phyloP scores from a whole-genome alignment of 2,888 invertebrate genomes.

The Mesopsocus fuscifrons region DNA sequence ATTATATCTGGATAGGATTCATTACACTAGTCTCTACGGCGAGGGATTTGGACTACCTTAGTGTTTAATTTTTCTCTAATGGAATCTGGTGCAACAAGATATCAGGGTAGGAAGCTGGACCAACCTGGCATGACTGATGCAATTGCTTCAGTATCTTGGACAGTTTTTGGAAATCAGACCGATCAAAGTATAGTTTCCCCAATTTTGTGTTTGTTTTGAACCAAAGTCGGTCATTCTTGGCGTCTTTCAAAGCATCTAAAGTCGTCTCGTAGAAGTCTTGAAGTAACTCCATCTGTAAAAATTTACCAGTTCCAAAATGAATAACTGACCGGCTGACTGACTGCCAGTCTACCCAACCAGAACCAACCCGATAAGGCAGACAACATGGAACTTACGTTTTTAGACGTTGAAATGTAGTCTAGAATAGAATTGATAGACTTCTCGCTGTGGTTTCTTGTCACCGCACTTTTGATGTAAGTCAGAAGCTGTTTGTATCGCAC shows the following conservation, averaged over 20 bases:
- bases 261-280: conserved; percentile 99
- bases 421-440: conserved; percentile 98
- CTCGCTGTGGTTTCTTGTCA: conserved; percentile 97
- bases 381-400: conserved; percentile 63
- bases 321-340: too few species aligned
- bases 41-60: too few species aligned
- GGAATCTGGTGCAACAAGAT: too few species aligned
- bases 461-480: conserved; percentile 97
- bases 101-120: too few species aligned
- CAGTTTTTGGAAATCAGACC: conserved; percentile 82
- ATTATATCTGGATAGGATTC: too few species aligned
- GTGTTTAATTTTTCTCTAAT: neutral
- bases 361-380: too few species aligned
- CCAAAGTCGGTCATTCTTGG: conserved; percentile 97
- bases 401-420: conserved; percentile 97
- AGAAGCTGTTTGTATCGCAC: conserved; percentile 83
- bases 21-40: too few species aligned
- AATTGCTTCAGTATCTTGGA: conserved; percentile 94
- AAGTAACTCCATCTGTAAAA: conserved; percentile 74
- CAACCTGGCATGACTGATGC: conserved; percentile 88
- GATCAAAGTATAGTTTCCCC: conserved; percentile 94
- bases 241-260: conserved; percentile 84
- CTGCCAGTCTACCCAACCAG: too few species aligned
- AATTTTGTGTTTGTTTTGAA: conserved; percentile 99
- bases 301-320: conserved; percentile 1